Evolutionary conservation across 2,113 vertebrate species (phyloP).

Genomic region (Ictidomys tridecemlineatus): DNA sequence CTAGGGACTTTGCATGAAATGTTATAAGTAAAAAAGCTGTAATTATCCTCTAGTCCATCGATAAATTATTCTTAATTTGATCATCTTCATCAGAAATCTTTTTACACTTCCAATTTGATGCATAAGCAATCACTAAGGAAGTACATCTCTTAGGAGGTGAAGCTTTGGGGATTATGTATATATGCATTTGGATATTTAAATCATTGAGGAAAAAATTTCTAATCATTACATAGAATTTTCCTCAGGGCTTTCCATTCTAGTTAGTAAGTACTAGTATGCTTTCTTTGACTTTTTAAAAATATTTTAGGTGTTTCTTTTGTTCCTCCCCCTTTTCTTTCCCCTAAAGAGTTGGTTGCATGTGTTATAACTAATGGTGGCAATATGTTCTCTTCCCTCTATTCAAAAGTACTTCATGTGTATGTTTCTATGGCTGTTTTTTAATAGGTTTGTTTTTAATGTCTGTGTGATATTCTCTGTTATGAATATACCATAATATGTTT

Average conservation of each 20-base stretch:
- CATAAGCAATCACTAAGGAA: background rate
- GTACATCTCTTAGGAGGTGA: background rate
- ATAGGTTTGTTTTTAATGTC: constrained; percentile 4
- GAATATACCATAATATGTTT: background rate
- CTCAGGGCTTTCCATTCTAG: background rate
- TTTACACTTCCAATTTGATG: background rate
- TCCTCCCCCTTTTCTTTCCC: background rate
- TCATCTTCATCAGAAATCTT: background rate
- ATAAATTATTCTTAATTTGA: background rate
- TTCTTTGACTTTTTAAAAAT: background rate
- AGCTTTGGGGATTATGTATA: background rate
- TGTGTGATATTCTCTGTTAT: background rate
- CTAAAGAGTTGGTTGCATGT: background rate
- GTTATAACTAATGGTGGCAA: background rate
- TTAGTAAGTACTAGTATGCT: background rate
- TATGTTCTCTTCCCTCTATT: background rate
- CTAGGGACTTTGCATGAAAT: background rate
- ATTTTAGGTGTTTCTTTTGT: background rate
- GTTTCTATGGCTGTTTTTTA: background rate
- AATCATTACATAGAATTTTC: background rate
- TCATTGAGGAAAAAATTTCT: background rate
- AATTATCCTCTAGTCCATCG: background rate
- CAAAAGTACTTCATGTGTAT: background rate
- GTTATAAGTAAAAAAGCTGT: background rate
- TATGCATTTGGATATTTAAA: background rate